Conservation (phyloP, 1,140 invertebrate species). For the Scaptomyza pallida region DNA sequence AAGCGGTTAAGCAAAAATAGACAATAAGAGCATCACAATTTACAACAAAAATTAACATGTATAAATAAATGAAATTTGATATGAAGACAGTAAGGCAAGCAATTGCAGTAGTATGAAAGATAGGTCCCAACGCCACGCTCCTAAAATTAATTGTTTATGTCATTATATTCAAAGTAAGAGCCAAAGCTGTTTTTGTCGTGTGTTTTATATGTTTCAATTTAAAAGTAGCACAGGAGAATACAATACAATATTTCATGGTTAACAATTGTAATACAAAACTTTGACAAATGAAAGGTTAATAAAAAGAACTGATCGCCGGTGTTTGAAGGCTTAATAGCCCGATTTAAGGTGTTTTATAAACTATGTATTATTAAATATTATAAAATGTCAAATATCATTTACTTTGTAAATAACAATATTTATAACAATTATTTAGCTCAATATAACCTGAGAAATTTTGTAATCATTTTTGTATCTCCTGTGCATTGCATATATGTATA, state of each 20-base stretch:
- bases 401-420: too few species aligned
- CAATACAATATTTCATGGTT: not conserved
- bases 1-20: slow-evolving; percentile 10
- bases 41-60: slow-evolving; percentile 23
- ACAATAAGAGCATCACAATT: slow-evolving; percentile 51
- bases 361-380: not conserved
- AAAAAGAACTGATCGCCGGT: not conserved
- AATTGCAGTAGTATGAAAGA: slow-evolving; percentile 36
- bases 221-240: not conserved
- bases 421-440: too few species aligned
- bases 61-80: slow-evolving; percentile 5
- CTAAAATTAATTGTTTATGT: slow-evolving; percentile 18
- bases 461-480: not conserved
- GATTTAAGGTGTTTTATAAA: not conserved
- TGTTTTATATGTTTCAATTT: slow-evolving; percentile 36
- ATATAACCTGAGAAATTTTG: not conserved
- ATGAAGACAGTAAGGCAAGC: slow-evolving; percentile 54
- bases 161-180: slow-evolving; percentile 35
- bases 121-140: slow-evolving; percentile 53
- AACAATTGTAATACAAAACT: too few species aligned
- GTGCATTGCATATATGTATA: slow-evolving; percentile 6
- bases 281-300: not conserved
- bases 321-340: not conserved
- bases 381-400: too few species aligned
- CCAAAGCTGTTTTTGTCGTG: slow-evolving; percentile 74